Conservation (phyloP, 2,888 invertebrate genomes). For the Drosophila testacea region DNA sequence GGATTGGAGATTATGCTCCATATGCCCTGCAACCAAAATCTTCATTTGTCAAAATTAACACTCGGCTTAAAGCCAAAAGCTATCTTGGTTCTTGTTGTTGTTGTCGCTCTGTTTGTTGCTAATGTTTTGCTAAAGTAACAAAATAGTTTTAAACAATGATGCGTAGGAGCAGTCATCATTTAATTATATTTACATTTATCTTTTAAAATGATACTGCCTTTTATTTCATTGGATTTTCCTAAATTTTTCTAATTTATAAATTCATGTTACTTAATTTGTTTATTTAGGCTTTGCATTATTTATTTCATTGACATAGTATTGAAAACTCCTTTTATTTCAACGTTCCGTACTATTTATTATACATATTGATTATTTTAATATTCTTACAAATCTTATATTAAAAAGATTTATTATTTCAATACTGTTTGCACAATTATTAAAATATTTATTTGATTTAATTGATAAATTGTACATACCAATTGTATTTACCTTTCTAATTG, state of each 20-base stretch:
- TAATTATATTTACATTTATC: conserved; percentile 34
- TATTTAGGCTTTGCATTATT: too few relatives aligned
- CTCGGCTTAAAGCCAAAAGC: conserved; percentile 48
- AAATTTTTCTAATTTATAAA: background rate
- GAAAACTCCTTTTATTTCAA: too few relatives aligned
- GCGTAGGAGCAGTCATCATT: conserved; percentile 49
- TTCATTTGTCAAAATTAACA: conserved; percentile 81
- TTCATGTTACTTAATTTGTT: background rate
- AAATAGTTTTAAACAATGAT: conserved; percentile 20
- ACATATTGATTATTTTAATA: too few relatives aligned
- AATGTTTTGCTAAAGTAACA: conserved; percentile 29
- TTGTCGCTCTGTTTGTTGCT: conserved; percentile 24
- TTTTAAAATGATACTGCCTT: background rate
- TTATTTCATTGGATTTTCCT: background rate
- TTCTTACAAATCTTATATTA: too few relatives aligned
- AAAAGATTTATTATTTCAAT: too few relatives aligned
- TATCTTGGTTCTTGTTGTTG: conserved; percentile 18
- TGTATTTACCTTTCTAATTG: background rate
- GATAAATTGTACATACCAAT: too few relatives aligned
- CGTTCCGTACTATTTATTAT: too few relatives aligned
- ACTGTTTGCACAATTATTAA: too few relatives aligned
- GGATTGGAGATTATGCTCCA: conserved; percentile 39
- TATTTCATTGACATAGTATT: too few relatives aligned
- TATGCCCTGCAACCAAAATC: conserved; percentile 66
- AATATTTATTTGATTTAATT: too few relatives aligned